phyloP scores from a whole-genome alignment of 2,888 invertebrate genomes.

The Tipula unca region DNA sequence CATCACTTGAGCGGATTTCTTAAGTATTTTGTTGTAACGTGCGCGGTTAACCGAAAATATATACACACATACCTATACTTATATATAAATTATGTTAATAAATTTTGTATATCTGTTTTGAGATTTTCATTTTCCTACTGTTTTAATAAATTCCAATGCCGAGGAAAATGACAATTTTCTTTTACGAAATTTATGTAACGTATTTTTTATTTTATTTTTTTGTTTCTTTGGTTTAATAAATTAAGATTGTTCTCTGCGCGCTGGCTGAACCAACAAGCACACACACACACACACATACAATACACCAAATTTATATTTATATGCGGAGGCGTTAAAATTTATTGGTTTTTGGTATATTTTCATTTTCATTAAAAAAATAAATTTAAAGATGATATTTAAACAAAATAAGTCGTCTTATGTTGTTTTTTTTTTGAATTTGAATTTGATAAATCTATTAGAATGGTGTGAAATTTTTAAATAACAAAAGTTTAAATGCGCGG shows the following conservation, averaged over 20 bases:
- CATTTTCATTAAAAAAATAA: background rate
- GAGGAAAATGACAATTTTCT: background rate
- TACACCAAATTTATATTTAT: background rate
- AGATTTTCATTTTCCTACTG: background rate
- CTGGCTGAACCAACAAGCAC: background rate
- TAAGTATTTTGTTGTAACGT: background rate
- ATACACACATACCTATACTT: background rate
- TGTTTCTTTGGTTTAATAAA: background rate
- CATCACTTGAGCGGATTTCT: background rate
- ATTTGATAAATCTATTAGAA: background rate
- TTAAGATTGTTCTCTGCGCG: background rate
- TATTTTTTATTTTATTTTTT: background rate
- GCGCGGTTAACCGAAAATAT: background rate
- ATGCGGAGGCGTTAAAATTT: slow-evolving; percentile 14
- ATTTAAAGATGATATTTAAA: background rate
- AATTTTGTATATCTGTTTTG: background rate
- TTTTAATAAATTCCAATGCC: background rate
- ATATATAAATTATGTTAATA: background rate
- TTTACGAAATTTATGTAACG: background rate
- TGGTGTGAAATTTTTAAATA: background rate
- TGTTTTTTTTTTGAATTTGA: background rate
- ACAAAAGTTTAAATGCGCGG: background rate
- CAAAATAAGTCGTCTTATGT: background rate
- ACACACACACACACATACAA: background rate
- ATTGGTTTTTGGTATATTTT: background rate